Conservation (phyloP, 2,797 vertebrate genomes). For the Pelochelys cantorii region DNA sequence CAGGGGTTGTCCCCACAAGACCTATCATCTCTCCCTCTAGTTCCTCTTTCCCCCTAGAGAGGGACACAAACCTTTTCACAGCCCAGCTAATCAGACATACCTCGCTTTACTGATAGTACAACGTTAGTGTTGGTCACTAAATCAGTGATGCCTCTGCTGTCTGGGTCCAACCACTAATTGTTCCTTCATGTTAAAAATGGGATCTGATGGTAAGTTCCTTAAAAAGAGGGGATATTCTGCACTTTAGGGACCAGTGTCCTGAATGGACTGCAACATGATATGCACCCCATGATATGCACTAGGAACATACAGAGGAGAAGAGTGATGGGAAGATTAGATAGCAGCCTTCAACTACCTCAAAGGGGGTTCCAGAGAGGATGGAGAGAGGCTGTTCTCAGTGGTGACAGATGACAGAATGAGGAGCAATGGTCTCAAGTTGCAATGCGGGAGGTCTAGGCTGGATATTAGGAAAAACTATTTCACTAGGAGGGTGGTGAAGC, state of each 20-base stretch:
- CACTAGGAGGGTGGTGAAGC: no score
- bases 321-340: no score
- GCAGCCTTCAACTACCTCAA: no score
- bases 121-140: not conserved
- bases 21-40: not conserved
- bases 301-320: not conserved
- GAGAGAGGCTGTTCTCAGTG: no score
- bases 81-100: not conserved
- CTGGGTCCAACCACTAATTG: not conserved
- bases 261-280: not conserved
- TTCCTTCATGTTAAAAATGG: not conserved
- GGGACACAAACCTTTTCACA: not conserved
- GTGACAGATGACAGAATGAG: no score
- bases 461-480: no score
- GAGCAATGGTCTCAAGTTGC: no score
- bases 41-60: fast-evolving
- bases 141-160: not conserved
- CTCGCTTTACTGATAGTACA: not conserved
- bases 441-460: no score
- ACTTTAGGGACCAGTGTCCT: not conserved
- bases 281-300: no score
- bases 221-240: not conserved
- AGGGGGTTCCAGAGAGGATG: no score
- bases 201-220: not conserved
- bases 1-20: fast-evolving